These are phyloP conservation scores for Halichoeres trimaculatus DNA, from an alignment of 2,113 vertebrate species.

Conservation along the genomic window DNA sequence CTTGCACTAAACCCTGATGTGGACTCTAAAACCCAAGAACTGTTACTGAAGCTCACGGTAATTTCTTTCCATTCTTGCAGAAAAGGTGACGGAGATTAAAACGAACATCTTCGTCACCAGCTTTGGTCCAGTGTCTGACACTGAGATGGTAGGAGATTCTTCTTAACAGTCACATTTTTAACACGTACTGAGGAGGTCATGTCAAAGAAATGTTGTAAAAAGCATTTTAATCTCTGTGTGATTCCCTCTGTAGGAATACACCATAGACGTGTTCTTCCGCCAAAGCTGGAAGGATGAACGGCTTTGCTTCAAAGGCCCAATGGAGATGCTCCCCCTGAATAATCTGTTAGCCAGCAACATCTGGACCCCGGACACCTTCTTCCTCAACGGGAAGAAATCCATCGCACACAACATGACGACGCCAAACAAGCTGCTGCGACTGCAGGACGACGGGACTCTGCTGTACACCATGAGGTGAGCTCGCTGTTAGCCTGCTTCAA, in stretches of 20 bases:
- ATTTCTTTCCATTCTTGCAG: slow-evolving; percentile 72
- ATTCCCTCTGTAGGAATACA: slow-evolving; percentile 89
- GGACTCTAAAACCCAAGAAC: neutral
- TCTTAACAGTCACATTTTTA: neutral
- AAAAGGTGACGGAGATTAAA: slow-evolving; percentile 96
- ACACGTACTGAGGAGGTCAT: neutral
- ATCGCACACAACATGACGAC: slow-evolving; percentile 99
- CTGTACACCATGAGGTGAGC: slow-evolving; percentile 98
- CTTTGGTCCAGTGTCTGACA: slow-evolving; percentile 96
- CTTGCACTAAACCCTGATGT: neutral
- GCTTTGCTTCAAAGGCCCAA: slow-evolving; percentile 94
- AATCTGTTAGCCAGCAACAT: slow-evolving; percentile 97
- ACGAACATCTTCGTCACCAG: slow-evolving; percentile 99
- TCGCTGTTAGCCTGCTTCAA: neutral
- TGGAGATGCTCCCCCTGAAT: slow-evolving; percentile 94
- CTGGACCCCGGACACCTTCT: slow-evolving; percentile 98
- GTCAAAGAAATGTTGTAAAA: neutral
- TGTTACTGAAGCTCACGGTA: neutral
- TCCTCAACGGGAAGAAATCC: slow-evolving; percentile 98
- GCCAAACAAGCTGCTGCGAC: slow-evolving; percentile 94
- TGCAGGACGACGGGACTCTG: slow-evolving; percentile 94
- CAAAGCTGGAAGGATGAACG: slow-evolving; percentile 99
- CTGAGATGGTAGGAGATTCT: slow-evolving; percentile 89
- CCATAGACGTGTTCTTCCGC: slow-evolving; percentile 98
- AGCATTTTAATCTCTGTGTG: neutral